Evolutionary conservation across 1,140 invertebrate genomes (phyloP).

Genomic region (Monomorium pharaonis): DNA sequence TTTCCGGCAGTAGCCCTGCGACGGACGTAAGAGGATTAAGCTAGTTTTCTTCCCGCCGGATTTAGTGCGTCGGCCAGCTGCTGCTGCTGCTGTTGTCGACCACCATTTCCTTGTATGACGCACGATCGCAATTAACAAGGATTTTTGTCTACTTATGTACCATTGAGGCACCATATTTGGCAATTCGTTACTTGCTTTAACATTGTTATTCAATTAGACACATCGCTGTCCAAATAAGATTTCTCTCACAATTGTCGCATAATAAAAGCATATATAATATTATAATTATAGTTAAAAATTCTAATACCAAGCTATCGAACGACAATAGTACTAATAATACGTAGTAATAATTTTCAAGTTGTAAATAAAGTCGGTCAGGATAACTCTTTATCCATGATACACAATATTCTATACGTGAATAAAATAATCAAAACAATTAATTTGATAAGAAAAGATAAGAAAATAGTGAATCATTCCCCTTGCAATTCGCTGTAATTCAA

Average conservation of each 20-base stretch:
- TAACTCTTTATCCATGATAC: no score
- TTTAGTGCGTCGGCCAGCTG: conserved; percentile 57
- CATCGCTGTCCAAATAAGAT: background rate
- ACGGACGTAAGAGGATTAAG: conserved; percentile 71
- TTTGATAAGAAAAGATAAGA: background rate
- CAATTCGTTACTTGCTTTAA: background rate
- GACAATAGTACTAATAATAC: background rate
- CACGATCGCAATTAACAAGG: conserved; percentile 32
- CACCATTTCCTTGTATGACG: background rate
- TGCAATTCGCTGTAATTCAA: background rate
- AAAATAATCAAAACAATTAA: background rate
- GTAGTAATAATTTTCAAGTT: background rate
- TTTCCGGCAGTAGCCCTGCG: conserved; percentile 52
- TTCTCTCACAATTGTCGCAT: background rate
- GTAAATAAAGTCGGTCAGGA: background rate
- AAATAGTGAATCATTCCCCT: background rate
- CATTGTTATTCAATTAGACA: background rate
- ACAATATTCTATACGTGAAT: no score
- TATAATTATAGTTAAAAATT: background rate
- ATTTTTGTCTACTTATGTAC: conserved; percentile 15
- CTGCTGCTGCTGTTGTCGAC: conserved; percentile 53
- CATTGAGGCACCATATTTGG: background rate
- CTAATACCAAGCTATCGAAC: background rate
- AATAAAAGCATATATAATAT: background rate
- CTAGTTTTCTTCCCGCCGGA: conserved; percentile 59